phyloP scores from a whole-genome alignment of 2,888 invertebrate species.

The Cryptus armator region DNA sequence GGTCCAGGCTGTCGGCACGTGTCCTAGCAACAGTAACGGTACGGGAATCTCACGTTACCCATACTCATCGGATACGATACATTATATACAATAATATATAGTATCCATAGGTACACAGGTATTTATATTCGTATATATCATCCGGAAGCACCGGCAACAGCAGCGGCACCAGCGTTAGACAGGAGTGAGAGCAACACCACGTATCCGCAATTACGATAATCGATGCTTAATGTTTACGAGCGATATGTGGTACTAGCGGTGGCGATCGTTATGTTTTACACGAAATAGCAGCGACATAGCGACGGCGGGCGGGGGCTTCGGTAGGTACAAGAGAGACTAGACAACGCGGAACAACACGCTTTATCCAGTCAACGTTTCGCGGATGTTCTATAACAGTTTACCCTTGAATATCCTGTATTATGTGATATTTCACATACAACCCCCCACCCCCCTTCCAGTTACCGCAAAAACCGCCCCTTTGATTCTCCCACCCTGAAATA shows the following conservation, averaged over 20 bases:
- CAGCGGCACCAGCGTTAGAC: not conserved
- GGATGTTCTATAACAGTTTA: constrained; percentile 17
- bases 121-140: constrained; percentile 28
- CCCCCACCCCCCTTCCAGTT: not conserved
- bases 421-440: constrained; percentile 22
- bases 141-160: not conserved
- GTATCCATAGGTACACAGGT: constrained; percentile 18
- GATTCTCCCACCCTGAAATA: not conserved
- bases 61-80: constrained; percentile 3
- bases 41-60: not conserved
- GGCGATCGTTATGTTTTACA: constrained; percentile 55
- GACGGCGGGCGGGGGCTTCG: not conserved
- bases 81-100: constrained; percentile 18
- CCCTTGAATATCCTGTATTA: constrained; percentile 11
- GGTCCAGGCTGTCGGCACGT: constrained; percentile 41
- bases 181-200: constrained; percentile 12
- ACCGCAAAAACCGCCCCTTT: not conserved
- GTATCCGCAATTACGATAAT: constrained; percentile 79
- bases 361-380: constrained; percentile 40
- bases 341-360: constrained; percentile 30
- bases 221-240: constrained; percentile 79
- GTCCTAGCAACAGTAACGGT: constrained; percentile 19
- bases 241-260: constrained; percentile 50
- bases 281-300: constrained; percentile 10
- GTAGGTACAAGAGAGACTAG: not conserved